phyloP scores from a whole-genome alignment of 1,140 invertebrate species.

The Oppia nitens region DNA sequence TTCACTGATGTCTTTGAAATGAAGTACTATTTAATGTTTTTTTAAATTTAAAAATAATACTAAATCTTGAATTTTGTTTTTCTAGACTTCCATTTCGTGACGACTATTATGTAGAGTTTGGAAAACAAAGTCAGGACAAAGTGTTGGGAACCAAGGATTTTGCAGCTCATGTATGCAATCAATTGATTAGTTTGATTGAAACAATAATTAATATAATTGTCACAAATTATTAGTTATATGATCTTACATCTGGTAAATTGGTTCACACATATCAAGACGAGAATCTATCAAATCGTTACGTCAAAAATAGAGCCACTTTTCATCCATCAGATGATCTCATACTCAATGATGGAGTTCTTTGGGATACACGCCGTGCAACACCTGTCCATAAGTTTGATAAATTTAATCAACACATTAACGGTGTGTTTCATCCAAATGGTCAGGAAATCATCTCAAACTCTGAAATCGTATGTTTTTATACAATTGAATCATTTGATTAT shows the following conservation, averaged over 20 bases:
- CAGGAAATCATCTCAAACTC: slow-evolving; percentile 58
- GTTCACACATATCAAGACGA: slow-evolving; percentile 52
- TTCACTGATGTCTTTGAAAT: slow-evolving; percentile 18
- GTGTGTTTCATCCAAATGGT: slow-evolving; percentile 92
- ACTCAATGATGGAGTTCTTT: slow-evolving; percentile 86
- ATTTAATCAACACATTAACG: slow-evolving; percentile 80
- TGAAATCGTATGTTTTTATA: slow-evolving; percentile 31
- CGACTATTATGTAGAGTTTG: slow-evolving; percentile 80
- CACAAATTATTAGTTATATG: slow-evolving; percentile 54
- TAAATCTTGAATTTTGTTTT: neutral
- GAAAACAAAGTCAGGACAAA: slow-evolving; percentile 63
- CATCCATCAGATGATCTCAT: slow-evolving; percentile 83
- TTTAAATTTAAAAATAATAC: neutral
- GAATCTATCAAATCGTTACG: slow-evolving; percentile 73
- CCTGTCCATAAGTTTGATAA: slow-evolving; percentile 93
- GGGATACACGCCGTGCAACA: slow-evolving; percentile 62
- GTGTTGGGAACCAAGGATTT: slow-evolving; percentile 40
- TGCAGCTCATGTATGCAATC: slow-evolving; percentile 12
- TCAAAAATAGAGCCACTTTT: slow-evolving; percentile 82
- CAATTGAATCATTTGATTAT: no score
- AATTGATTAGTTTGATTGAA: neutral
- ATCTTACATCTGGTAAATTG: slow-evolving; percentile 58
- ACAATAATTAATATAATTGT: neutral
- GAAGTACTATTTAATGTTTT: slow-evolving; percentile 8
- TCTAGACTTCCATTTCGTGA: slow-evolving; percentile 40